phyloP scores from a whole-genome alignment of 2,113 vertebrate genomes.

The Bubalus kerabau region DNA sequence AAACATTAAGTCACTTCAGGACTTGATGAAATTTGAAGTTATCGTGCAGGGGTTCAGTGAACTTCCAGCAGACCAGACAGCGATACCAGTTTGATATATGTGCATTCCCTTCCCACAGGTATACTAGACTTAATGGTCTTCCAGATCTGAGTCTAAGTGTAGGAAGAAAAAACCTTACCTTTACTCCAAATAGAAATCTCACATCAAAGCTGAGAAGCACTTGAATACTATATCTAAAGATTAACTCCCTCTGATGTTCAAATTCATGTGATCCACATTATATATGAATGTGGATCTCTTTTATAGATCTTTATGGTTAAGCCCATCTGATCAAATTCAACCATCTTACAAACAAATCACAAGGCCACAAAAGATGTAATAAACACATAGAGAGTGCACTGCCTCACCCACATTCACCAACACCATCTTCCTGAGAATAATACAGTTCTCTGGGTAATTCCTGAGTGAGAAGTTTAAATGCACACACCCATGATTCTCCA shows the following conservation, averaged over 20 bases:
- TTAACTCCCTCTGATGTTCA: not conserved
- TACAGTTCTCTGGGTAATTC: not conserved
- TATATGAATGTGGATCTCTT: not conserved
- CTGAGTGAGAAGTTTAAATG: conserved; percentile 26
- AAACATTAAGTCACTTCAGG: conserved; percentile 53
- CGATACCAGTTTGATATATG: not conserved
- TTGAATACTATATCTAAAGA: not conserved
- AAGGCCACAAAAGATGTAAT: not conserved
- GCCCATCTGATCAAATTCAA: not conserved
- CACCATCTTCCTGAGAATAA: not conserved
- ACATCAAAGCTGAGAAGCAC: not conserved
- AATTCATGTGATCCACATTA: not conserved
- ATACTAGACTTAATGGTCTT: not conserved
- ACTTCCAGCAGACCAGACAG: not conserved
- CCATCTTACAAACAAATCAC: conserved; percentile 17
- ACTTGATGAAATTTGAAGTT: conserved; percentile 30
- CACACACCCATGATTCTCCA: not conserved
- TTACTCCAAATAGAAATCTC: conserved; percentile 17
- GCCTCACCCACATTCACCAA: not conserved
- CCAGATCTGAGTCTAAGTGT: not conserved
- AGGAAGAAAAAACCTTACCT: not conserved
- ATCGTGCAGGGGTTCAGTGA: not conserved
- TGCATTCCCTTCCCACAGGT: not conserved
- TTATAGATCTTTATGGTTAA: not conserved
- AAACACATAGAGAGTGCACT: not conserved